Evolutionary conservation across 2,888 invertebrate species (phyloP).

Genomic region (Lacanobia wlatinum): DNA sequence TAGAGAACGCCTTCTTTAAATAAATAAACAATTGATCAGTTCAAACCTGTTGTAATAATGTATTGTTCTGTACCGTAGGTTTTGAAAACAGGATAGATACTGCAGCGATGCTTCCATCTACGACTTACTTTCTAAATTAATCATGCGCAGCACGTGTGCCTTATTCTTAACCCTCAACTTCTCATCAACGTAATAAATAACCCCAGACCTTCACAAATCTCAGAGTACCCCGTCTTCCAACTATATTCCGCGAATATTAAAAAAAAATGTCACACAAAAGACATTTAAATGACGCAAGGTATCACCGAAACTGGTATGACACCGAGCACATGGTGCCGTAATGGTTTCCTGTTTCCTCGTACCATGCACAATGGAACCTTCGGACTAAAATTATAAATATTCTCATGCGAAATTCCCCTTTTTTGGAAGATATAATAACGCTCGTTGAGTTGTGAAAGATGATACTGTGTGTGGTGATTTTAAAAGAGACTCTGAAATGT

Average conservation of each 20-base stretch:
- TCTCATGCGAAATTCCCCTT: conserved; percentile 72
- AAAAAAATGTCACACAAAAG: conserved; percentile 58
- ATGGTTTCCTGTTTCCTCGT: conserved; percentile 88
- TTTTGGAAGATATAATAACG: conserved; percentile 76
- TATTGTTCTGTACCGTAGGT: too few species aligned
- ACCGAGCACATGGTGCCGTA: conserved; percentile 83
- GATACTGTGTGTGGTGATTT: conserved; percentile 64
- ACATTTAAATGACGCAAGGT: conserved; percentile 72
- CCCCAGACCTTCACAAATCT: conserved; percentile 44
- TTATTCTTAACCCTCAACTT: conserved; percentile 13
- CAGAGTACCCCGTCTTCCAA: conserved; percentile 13
- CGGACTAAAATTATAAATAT: conserved; percentile 83
- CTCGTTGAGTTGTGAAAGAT: conserved; percentile 57
- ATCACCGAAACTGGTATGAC: conserved; percentile 81
- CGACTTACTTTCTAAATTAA: neutral
- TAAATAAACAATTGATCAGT: too few species aligned
- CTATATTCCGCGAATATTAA: conserved; percentile 53
- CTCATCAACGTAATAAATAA: conserved; percentile 43
- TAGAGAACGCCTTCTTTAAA: too few species aligned
- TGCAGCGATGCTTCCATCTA: neutral
- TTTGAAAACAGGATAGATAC: too few species aligned
- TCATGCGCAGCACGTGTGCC: neutral
- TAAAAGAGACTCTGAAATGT: conserved; percentile 44
- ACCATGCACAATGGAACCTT: conserved; percentile 80
- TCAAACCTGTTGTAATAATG: too few species aligned